phyloP scores from a whole-genome alignment of 1,140 invertebrate genomes.

The Apis laboriosa region DNA sequence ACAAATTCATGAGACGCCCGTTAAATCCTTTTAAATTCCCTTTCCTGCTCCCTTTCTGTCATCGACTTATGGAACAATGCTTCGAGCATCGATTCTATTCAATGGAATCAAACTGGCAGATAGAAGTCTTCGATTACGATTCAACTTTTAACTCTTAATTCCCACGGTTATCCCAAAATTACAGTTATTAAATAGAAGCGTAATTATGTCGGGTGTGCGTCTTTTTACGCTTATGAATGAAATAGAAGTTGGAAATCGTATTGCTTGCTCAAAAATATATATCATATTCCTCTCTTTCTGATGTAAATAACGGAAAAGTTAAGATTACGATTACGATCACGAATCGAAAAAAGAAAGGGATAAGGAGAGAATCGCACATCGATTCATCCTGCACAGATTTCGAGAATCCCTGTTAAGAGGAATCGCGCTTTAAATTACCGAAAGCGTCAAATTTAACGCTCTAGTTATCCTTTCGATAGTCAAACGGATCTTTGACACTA shows the following conservation, averaged over 20 bases:
- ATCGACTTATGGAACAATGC: slow-evolving; percentile 1
- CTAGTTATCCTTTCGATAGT: neutral
- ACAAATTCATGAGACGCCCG: slow-evolving; percentile 15
- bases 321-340: no score
- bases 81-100: neutral
- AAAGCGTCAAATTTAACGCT: neutral
- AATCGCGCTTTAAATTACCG: neutral
- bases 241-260: no score
- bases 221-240: no score
- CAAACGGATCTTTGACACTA: neutral
- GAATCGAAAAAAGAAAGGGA: no score
- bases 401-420: neutral
- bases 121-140: neutral
- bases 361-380: neutral
- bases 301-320: no score
- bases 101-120: neutral
- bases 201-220: neutral
- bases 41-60: neutral
- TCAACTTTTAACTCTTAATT: neutral
- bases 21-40: slow-evolving; percentile 13
- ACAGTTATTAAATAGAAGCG: neutral
- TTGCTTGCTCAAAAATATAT: no score
- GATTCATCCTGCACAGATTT: neutral
- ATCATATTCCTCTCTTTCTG: no score
- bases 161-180: neutral